Evolutionary conservation across 1,140 invertebrate genomes (phyloP).

Genomic region (Pentalonia nigronervosa): DNA sequence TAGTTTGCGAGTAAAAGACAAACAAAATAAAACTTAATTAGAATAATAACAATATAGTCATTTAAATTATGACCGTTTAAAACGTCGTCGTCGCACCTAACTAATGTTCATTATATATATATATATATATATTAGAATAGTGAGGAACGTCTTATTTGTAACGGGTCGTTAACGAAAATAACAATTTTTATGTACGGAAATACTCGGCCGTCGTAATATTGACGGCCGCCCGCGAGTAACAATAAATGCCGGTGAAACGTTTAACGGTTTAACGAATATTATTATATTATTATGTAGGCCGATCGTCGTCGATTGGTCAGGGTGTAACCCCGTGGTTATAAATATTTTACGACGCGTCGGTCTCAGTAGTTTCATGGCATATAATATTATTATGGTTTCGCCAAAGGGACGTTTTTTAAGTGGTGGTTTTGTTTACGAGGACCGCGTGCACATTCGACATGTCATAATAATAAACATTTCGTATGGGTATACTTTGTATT

Average conservation of each 20-base stretch:
- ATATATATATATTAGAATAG: not conserved
- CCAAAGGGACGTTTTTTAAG: not conserved
- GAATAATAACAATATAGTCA: not conserved
- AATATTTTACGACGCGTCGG: not conserved
- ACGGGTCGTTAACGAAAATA: conserved; percentile 6
- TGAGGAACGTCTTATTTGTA: not conserved
- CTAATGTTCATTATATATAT: not conserved
- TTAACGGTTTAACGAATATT: not conserved
- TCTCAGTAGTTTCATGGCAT: not conserved
- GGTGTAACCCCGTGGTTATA: not conserved
- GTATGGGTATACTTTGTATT: not conserved
- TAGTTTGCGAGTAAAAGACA: not conserved
- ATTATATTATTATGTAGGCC: not conserved
- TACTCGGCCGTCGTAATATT: not conserved
- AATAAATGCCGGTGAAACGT: not conserved
- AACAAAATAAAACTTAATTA: not conserved
- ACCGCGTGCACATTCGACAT: not conserved
- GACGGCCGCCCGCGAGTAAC: not conserved
- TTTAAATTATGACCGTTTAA: conserved; percentile 1
- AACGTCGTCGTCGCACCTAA: not conserved
- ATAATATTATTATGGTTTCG: not conserved
- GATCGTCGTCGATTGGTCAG: not conserved
- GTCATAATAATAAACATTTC: conserved; percentile 1
- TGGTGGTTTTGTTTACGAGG: not conserved
- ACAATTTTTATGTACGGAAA: not conserved